phyloP scores from a whole-genome alignment of 2,113 vertebrate genomes.

The Erythrocercus mccallii region DNA sequence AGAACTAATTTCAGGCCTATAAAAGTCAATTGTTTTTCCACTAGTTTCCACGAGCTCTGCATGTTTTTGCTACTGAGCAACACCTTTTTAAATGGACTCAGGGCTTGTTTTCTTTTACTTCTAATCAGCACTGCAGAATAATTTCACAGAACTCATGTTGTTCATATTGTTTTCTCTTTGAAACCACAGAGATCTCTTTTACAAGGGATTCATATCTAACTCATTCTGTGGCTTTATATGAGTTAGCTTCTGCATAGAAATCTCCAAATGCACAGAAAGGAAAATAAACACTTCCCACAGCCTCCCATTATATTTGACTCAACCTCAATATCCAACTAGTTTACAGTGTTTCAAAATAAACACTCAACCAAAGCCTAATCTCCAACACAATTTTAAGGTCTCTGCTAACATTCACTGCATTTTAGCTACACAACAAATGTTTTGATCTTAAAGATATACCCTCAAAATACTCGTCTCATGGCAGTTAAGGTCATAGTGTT shows the following conservation, averaged over 20 bases:
- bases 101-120: neutral
- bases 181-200: neutral
- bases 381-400: neutral
- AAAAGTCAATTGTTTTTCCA: neutral
- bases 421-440: neutral
- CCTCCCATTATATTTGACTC: neutral
- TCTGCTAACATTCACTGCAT: neutral
- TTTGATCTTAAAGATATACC: neutral
- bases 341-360: conserved; percentile 19
- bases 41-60: neutral
- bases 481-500: neutral
- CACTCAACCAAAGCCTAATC: neutral
- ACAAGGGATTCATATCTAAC: neutral
- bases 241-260: neutral
- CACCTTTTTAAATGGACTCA: neutral
- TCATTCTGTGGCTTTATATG: neutral
- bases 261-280: neutral
- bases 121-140: neutral
- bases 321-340: neutral
- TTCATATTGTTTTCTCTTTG: neutral
- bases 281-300: neutral
- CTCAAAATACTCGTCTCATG: neutral
- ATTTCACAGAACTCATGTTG: neutral
- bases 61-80: neutral
- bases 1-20: neutral